Base-by-base conservation (phyloP, 2,888 invertebrate species). In the Carabus problematicus region DNA sequence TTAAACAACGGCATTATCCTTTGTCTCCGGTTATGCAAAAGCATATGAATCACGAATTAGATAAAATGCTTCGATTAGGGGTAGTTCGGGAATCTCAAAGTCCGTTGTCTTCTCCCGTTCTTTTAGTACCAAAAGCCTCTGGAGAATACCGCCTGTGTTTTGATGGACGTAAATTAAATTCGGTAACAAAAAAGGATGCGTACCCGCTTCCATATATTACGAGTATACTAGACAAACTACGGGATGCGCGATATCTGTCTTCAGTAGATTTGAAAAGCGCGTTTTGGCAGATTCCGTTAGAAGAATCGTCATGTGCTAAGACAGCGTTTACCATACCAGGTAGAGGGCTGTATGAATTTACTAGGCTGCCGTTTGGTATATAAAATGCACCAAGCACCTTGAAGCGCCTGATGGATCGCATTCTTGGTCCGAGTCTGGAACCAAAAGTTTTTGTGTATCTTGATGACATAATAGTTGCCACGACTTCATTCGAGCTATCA, bases 1-100 rank as follows among this genome's bases (percentile, higher is more conserved):
- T 74, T 8, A 74, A 72, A 29, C 72, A 73, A 55, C 52, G 74
- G 11, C 70, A 73, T 43, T 72, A 72, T 61, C 72, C 72, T 4
- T 39, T 74, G 29, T 74, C 74, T 0, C 73, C 72, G 6, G 64
- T 63, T 40, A 71, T 71, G 47, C 54, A 70, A 39, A 54, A 55
- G 29, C 42, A 45, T 11, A 56, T 71, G 0, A 64, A 47, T 47
- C 4, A n/a, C 6, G 47, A 47, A 3, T 47, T 47, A 47, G 47
- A 47, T 14, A n/a, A 14, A n/a, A 47, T 47, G 47, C 11, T 47
- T 6, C 4, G 14, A 14, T 7, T 47, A 14, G 47, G 47, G 4
- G 14, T 47, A n/a, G 9, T 47, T 8, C 4, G 14, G 47, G 12
- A n/a, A 6, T 47, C 47, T n/a, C 47, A 47, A 12, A 47, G 47